Base-by-base conservation (phyloP, 2,113 vertebrate genomes). In the Bagarius yarrelli region DNA sequence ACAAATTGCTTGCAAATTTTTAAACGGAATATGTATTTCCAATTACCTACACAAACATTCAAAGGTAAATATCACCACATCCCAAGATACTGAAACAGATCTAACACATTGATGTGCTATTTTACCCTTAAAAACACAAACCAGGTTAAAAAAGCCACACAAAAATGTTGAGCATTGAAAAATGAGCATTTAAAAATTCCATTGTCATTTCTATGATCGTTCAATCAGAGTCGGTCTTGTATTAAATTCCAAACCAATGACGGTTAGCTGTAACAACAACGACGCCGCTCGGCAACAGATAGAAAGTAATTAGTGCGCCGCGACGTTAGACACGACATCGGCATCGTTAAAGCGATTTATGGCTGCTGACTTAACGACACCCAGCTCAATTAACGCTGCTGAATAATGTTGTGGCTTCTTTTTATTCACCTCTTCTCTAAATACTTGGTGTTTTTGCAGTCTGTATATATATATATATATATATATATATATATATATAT, bases 291-390 rank as follows among this genome's bases (percentile, higher is more conserved):
- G 56, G 81, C 79, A 73, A 80, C 84, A 74, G 72, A 83, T 47
- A 74, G 79, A 80, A 82, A 64, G 85, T 82, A 81, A 86, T 86
- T 88, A 88, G 74, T 67, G 55, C 36, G 76, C 57, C 27, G 78
- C 75, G 73, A 83, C 83, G 82, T 71, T 63, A 83, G 79, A 82
- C 83, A 83, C 55, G 79, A 85, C 83, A 81, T 81, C 81, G 64
- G 78, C 83, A 79, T 84, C 78, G 84, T 85, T 84, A 83, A 78
- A 64, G 84, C 80, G 50, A 85, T 88, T 85, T 80, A 88, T 88
- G 80, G 71, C 71, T 60, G 47, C 76, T 67, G 50, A 82, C 83
- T 84, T 84, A 84, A 83, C 66, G 63, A 80, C 32, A 63, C 79
- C 66, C 32, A 47, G 72, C 83, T 88, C 83, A 83, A 85, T 88